Evolutionary conservation across 2,113 vertebrate species (phyloP).

Genomic region (Polypterus senegalus): DNA sequence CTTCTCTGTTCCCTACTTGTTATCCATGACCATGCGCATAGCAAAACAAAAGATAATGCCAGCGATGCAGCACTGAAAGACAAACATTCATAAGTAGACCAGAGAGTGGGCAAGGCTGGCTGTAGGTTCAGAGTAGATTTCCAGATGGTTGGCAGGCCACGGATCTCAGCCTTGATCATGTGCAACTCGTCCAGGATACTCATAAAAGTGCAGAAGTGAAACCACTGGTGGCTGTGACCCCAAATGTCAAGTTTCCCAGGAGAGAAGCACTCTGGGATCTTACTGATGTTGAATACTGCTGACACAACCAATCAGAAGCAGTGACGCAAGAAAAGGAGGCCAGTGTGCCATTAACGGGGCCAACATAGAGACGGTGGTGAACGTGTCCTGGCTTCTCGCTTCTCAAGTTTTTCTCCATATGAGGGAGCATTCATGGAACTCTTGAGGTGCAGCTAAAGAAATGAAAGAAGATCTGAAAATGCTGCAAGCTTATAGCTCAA

Average conservation of each 20-base stretch:
- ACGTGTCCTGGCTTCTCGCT: too few species aligned
- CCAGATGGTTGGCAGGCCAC: constrained; percentile 26
- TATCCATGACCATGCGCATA: constrained; percentile 37
- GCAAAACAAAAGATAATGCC: constrained; percentile 48
- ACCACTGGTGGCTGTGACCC: constrained; percentile 69
- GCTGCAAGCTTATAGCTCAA: too few species aligned
- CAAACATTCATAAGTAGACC: constrained; percentile 50
- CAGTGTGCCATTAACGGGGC: constrained; percentile 23
- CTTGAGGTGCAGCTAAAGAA: too few species aligned
- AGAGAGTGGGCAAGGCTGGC: constrained; percentile 33
- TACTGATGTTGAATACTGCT: constrained; percentile 58
- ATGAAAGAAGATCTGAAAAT: too few species aligned
- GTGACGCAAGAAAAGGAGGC: constrained; percentile 48
- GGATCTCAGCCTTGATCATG: constrained; percentile 57
- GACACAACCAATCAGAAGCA: constrained; percentile 55
- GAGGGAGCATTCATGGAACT: too few species aligned
- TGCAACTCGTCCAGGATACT: constrained; percentile 59
- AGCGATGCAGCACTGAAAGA: constrained; percentile 48
- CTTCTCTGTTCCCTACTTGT: constrained; percentile 2
- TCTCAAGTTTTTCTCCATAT: too few species aligned
- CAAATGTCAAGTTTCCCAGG: constrained; percentile 58
- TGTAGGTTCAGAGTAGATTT: constrained; percentile 19
- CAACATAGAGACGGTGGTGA: constrained; percentile 41
- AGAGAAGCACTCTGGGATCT: constrained; percentile 49
- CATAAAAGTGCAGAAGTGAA: constrained; percentile 60